These are phyloP conservation scores for Xylocampa areola DNA, from an alignment of 2,888 invertebrate genomes.

Conservation along the genomic window DNA sequence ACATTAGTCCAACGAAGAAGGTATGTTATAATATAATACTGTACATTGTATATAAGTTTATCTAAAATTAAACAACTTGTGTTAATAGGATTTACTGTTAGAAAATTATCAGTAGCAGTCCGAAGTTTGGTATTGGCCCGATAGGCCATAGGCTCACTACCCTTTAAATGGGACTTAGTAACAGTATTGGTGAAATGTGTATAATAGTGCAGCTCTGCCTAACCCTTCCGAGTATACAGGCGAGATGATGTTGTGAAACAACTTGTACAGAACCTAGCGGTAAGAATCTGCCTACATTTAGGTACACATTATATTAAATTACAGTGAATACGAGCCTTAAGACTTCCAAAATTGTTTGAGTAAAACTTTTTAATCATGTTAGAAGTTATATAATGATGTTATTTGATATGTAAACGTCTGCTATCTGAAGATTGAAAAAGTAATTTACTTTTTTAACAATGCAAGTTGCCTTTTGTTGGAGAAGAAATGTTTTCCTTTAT, in stretches of 20 bases:
- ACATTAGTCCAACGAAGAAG: too few species aligned
- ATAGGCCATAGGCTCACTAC: too few species aligned
- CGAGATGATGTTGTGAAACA: not conserved
- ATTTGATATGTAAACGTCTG: slow-evolving; percentile 31
- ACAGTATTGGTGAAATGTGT: too few species aligned
- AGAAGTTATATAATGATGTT: slow-evolving; percentile 33
- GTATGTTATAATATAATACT: too few species aligned
- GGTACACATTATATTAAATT: slow-evolving; percentile 21
- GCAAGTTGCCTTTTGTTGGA: slow-evolving; percentile 26
- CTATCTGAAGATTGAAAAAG: slow-evolving; percentile 34
- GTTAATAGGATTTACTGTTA: too few species aligned
- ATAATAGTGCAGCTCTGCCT: not conserved
- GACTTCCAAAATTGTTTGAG: slow-evolving; percentile 17
- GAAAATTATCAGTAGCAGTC: too few species aligned
- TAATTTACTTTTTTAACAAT: slow-evolving; percentile 39
- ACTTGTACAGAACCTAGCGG: not conserved
- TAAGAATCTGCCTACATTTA: slow-evolving; percentile 1
- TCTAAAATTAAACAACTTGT: too few species aligned
- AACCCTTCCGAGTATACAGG: too few species aligned
- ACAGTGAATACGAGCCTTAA: slow-evolving; percentile 17
- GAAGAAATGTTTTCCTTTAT: slow-evolving; percentile 13
- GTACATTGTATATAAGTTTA: too few species aligned
- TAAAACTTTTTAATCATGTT: slow-evolving; percentile 30
- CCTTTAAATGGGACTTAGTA: too few species aligned
- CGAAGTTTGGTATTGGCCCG: too few species aligned